Conservation (phyloP, 1,140 invertebrate genomes). For the Papilio polytes region DNA sequence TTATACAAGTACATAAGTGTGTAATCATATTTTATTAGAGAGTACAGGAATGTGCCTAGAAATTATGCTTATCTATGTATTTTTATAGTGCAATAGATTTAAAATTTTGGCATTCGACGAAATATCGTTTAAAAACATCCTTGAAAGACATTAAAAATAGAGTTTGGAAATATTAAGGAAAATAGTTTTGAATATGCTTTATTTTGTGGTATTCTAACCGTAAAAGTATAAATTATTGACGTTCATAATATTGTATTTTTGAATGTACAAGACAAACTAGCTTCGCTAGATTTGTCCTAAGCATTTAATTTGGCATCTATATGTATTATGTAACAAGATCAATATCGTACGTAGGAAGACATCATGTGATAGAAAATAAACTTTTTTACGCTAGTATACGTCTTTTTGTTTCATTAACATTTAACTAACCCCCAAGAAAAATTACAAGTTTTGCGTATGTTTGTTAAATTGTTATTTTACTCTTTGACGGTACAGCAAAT, state of each 20-base stretch:
- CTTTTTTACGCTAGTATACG: constrained; percentile 77
- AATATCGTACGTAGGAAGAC: constrained; percentile 77
- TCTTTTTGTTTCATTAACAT: constrained; percentile 41
- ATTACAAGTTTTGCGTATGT: not conserved
- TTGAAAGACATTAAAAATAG: constrained; percentile 22
- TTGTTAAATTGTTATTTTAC: not conserved
- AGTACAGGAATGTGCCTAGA: constrained; percentile 82
- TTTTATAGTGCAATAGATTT: constrained; percentile 79
- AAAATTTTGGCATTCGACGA: no score
- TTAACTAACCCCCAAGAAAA: not conserved
- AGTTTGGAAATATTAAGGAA: constrained; percentile 6
- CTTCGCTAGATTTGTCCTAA: constrained; percentile 72
- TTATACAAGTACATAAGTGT: constrained; percentile 62
- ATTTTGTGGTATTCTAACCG: constrained; percentile 35
- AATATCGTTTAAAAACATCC: not conserved
- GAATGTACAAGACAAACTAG: constrained; percentile 48
- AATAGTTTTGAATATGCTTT: constrained; percentile 18
- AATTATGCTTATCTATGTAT: constrained; percentile 78
- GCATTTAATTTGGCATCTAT: constrained; percentile 69
- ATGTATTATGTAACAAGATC: constrained; percentile 71
- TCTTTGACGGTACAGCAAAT: not conserved
- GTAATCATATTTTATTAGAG: constrained; percentile 74
- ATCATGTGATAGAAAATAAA: constrained; percentile 82
- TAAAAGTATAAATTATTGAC: not conserved
- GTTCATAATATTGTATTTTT: not conserved